Evolutionary conservation across 2,113 vertebrate genomes (phyloP).

Genomic region (Nestor notabilis): DNA sequence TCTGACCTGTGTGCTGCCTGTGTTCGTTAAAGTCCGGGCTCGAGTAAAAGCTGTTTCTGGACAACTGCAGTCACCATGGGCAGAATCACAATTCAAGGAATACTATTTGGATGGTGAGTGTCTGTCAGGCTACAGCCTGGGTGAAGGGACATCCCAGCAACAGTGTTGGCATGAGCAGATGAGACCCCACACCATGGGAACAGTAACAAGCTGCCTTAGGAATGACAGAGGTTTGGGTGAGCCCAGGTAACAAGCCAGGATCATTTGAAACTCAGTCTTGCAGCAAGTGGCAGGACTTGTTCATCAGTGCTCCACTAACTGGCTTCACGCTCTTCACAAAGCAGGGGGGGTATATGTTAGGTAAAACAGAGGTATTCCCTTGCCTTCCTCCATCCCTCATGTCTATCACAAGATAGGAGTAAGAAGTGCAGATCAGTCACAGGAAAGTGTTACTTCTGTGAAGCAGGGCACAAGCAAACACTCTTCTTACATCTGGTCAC

Average conservation of each 20-base stretch:
- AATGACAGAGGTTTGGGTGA: not conserved
- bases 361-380: not conserved
- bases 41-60: conserved; percentile 43
- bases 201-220: not conserved
- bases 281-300: not conserved
- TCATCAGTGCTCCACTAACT: not conserved
- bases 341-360: not conserved
- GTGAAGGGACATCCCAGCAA: not conserved
- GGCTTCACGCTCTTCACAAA: not conserved
- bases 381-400: not conserved
- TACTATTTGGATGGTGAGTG: conserved; percentile 69
- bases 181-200: not conserved
- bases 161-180: not conserved
- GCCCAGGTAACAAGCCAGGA: accelerated
- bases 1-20: conserved; percentile 68
- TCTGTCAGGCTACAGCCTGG: not conserved
- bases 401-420: not conserved
- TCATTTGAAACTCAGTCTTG: not conserved
- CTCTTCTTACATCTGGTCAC: not conserved
- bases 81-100: conserved; percentile 37
- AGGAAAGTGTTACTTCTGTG: not conserved
- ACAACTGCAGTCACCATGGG: not conserved
- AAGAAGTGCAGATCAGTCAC: not conserved
- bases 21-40: conserved; percentile 39
- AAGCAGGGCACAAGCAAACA: not conserved